These are phyloP conservation scores for Drosophila lacicola DNA, from an alignment of 2,888 invertebrate species.

Conservation along the genomic window DNA sequence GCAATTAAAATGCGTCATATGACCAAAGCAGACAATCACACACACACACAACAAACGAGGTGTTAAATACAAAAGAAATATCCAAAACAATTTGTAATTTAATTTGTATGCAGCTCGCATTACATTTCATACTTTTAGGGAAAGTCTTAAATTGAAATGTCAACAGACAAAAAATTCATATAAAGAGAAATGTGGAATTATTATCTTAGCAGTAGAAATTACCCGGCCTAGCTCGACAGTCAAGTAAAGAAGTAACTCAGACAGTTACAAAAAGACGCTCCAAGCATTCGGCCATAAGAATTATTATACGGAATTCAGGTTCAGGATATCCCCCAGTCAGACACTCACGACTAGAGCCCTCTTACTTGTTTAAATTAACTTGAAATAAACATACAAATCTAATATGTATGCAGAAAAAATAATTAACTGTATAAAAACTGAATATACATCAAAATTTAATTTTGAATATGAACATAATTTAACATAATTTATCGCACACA, in stretches of 20 bases:
- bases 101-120: slow-evolving; percentile 27
- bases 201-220: neutral
- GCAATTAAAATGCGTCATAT: slow-evolving; percentile 59
- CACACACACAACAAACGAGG: slow-evolving; percentile 3
- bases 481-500: neutral
- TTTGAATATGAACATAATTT: slow-evolving; percentile 1
- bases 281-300: no score
- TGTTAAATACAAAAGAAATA: slow-evolving; percentile 17
- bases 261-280: no score
- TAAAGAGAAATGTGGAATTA: neutral
- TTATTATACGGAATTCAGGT: no score
- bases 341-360: no score
- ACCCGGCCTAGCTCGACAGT: no score
- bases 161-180: neutral
- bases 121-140: neutral
- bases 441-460: neutral
- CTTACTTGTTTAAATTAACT: no score
- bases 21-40: no score
- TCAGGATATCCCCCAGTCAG: no score
- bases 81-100: slow-evolving; percentile 32
- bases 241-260: no score
- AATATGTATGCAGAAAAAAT: no score
- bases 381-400: no score
- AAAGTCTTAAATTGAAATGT: neutral
- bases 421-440: no score